Conservation (phyloP, 1,140 invertebrate genomes). For the Euwallacea similis region DNA sequence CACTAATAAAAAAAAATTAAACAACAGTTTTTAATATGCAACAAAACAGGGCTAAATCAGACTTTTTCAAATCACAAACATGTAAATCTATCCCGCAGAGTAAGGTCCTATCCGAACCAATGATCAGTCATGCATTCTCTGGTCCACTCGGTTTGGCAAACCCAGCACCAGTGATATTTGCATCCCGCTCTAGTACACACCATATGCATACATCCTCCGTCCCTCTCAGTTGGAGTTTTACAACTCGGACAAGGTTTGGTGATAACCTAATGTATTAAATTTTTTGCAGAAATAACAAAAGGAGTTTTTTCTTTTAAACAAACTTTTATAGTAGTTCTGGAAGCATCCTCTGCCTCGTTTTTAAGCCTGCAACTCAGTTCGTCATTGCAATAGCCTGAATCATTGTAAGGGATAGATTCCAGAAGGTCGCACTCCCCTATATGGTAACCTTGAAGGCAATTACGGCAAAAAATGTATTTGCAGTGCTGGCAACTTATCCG, state of each 20-base stretch:
- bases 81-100: no score
- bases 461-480: constrained; percentile 82
- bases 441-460: constrained; percentile 79
- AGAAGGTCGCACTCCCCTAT: constrained; percentile 68
- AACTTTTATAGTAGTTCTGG: constrained; percentile 68
- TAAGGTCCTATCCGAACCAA: constrained; percentile 73
- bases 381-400: constrained; percentile 47
- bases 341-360: constrained; percentile 51
- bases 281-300: constrained; percentile 5
- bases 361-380: constrained; percentile 17
- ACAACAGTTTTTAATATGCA: no score
- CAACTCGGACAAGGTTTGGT: constrained; percentile 90
- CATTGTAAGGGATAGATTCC: constrained; percentile 61
- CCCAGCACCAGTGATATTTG: constrained; percentile 85
- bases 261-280: constrained; percentile 55
- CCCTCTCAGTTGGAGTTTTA: constrained; percentile 81
- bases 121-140: constrained; percentile 84
- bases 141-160: constrained; percentile 83
- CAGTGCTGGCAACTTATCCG: constrained; percentile 78
- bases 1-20: no score
- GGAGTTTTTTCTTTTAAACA: background rate
- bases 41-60: no score
- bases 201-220: constrained; percentile 91
- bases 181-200: constrained; percentile 75
- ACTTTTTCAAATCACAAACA: no score